Conservation (phyloP, 2,113 vertebrate genomes). For the Eurypyga helias region DNA sequence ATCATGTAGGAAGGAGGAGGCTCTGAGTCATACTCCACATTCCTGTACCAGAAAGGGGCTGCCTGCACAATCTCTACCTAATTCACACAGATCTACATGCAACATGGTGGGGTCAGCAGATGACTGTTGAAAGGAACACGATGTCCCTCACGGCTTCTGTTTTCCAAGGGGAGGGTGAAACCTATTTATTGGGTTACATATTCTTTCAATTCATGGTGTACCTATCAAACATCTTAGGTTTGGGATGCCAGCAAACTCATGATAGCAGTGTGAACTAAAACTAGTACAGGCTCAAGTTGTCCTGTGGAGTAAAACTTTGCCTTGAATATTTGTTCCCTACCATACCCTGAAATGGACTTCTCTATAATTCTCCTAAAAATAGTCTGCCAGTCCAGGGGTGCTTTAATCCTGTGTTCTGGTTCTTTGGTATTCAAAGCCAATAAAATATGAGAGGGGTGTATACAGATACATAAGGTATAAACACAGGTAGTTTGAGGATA, state of each 20-base stretch:
- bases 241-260: not conserved
- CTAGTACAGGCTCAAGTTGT: not conserved
- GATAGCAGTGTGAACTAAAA: not conserved
- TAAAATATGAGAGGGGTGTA: not conserved
- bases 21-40: not conserved
- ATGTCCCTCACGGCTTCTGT: fast-evolving
- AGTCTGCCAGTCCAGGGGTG: not conserved
- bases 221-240: not conserved
- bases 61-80: not conserved
- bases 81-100: not conserved
- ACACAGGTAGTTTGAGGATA: not conserved
- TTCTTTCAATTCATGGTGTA: not conserved
- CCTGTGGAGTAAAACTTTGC: not conserved
- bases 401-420: not conserved
- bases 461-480: not conserved
- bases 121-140: not conserved
- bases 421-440: not conserved
- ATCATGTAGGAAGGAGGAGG: fast-evolving
- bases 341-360: not conserved
- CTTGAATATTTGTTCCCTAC: not conserved
- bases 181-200: not conserved
- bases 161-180: not conserved
- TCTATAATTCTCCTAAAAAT: not conserved
- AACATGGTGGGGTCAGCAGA: not conserved
- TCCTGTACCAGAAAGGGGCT: not conserved